Evolutionary conservation across 2,113 vertebrate species (phyloP).

Genomic region (Platichthys stellatus): DNA sequence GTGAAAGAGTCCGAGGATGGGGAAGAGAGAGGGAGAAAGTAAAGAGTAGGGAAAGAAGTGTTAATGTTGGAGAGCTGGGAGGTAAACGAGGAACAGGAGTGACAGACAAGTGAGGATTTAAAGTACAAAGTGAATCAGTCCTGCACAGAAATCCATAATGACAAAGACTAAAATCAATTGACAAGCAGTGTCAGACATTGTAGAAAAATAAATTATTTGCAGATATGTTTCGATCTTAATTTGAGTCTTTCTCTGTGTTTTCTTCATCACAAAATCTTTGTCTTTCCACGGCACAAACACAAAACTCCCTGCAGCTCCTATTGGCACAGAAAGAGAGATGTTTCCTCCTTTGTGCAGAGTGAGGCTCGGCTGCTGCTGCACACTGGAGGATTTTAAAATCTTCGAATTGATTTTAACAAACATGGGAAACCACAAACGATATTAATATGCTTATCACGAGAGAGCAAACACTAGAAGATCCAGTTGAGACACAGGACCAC

Average conservation of each 20-base stretch:
- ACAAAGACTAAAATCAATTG: neutral
- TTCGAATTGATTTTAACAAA: no score
- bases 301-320: neutral
- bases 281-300: constrained; percentile 3
- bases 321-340: neutral
- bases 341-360: constrained; percentile 14
- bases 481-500: no score
- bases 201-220: neutral
- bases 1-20: neutral
- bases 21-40: neutral
- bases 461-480: neutral
- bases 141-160: neutral
- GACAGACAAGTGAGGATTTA: neutral
- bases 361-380: neutral
- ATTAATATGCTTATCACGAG: no score
- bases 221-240: no score
- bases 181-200: constrained; percentile 15
- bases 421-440: neutral
- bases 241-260: constrained; percentile 1
- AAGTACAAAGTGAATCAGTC: neutral
- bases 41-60: no score
- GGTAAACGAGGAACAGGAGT: no score
- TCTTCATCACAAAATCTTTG: neutral
- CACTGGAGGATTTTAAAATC: no score
- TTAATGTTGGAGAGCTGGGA: neutral